These are phyloP conservation scores for Petrolisthes manimaculis DNA, from an alignment of 2,888 invertebrate species.

Conservation along the genomic window DNA sequence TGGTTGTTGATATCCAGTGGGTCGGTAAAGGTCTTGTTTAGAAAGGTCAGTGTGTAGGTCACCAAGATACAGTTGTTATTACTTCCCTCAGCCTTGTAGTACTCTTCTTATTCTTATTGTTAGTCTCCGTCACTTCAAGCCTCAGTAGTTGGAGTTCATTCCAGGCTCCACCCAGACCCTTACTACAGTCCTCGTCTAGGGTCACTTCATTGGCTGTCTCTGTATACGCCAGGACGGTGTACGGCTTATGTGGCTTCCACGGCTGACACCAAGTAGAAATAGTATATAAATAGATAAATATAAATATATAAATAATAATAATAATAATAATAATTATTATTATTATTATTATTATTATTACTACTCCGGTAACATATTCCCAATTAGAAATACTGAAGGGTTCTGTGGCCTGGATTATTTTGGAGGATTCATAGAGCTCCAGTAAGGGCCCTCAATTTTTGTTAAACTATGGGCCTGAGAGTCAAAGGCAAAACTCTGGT, in stretches of 20 bases:
- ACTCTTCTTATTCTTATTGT: too few species aligned
- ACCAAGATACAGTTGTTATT: conserved; percentile 31
- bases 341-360: too few species aligned
- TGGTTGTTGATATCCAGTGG: conserved; percentile 75
- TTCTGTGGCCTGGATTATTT: too few species aligned
- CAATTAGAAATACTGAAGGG: too few species aligned
- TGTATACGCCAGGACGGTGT: conserved; percentile 48
- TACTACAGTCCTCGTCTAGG: conserved; percentile 45
- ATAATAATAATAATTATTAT: background rate
- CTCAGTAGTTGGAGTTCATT: conserved; percentile 52
- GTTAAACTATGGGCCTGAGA: too few species aligned
- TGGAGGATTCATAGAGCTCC: too few species aligned
- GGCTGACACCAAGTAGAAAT: conserved; percentile 14
- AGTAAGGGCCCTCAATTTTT: too few species aligned
- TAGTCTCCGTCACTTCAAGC: conserved; percentile 31
- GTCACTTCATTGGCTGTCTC: conserved; percentile 46
- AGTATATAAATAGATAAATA: background rate
- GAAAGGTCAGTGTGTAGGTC: conserved; percentile 41
- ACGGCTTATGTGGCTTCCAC: conserved; percentile 50
- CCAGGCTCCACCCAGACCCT: conserved; percentile 46
- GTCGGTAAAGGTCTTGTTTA: conserved; percentile 69
- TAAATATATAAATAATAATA: background rate
- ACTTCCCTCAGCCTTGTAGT: background rate
- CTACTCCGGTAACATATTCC: too few species aligned
- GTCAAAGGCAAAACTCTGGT: too few species aligned